Evolutionary conservation across 2,888 invertebrate genomes (phyloP).

Genomic region (Pilophorus perplexus): DNA sequence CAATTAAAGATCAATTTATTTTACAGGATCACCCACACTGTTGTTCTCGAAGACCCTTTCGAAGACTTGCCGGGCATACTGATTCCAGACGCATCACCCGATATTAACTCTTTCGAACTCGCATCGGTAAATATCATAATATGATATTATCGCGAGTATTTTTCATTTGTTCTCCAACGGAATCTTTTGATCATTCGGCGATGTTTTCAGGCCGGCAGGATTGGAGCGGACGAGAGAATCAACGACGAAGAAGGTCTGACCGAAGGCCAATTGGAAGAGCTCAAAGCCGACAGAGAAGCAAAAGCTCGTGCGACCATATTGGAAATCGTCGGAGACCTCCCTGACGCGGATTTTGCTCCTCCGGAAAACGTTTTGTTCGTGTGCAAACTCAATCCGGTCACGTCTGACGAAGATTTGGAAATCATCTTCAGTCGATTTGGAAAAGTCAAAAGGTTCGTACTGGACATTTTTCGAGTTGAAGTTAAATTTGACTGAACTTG

Average conservation of each 20-base stretch:
- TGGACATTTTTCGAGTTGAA: no score
- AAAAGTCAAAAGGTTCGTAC: slow-evolving; percentile 66
- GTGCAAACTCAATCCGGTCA: slow-evolving; percentile 98
- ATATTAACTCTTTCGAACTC: slow-evolving; percentile 56
- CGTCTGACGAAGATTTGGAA: slow-evolving; percentile 94
- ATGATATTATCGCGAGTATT: neutral
- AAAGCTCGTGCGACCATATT: slow-evolving; percentile 94
- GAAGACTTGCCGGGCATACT: slow-evolving; percentile 78
- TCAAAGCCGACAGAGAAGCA: slow-evolving; percentile 86
- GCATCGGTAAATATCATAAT: neutral
- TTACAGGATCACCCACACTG: slow-evolving; percentile 87
- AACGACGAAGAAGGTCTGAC: slow-evolving; percentile 85
- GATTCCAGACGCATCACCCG: slow-evolving; percentile 83
- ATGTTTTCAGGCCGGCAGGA: slow-evolving; percentile 68
- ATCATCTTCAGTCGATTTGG: slow-evolving; percentile 98
- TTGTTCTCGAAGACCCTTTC: slow-evolving; percentile 93
- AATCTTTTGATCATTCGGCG: no score
- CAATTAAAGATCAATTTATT: no score
- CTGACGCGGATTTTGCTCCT: slow-evolving; percentile 95
- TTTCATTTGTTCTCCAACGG: no score
- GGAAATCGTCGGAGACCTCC: slow-evolving; percentile 97
- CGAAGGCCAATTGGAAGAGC: slow-evolving; percentile 80
- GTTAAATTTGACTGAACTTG: no score
- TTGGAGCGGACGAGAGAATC: slow-evolving; percentile 90
- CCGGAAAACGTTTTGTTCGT: slow-evolving; percentile 99